phyloP scores from a whole-genome alignment of 2,113 vertebrate species.

The Pteropus alecto region DNA sequence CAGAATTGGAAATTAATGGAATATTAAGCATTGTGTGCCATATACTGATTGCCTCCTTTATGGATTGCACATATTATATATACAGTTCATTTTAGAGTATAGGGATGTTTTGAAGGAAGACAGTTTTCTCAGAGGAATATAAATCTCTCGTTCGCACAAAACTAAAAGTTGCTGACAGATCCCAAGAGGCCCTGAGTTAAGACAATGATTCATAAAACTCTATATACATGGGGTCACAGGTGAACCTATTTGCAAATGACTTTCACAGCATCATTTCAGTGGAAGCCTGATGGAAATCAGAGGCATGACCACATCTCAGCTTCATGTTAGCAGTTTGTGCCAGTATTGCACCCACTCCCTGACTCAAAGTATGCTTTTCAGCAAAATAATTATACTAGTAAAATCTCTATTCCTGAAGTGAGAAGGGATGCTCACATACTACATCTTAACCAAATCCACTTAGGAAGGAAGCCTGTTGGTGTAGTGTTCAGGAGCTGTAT shows the following conservation, averaged over 20 bases:
- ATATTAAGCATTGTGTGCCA: neutral
- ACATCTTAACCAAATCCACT: neutral
- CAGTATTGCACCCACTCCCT: neutral
- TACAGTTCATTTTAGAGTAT: neutral
- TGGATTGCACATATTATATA: neutral
- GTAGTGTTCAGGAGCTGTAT: neutral
- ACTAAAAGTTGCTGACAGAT: neutral
- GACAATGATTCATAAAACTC: neutral
- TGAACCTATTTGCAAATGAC: neutral
- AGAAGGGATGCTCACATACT: neutral
- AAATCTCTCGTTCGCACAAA: neutral
- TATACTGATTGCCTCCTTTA: neutral
- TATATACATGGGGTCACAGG: accelerated
- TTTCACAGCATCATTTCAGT: neutral
- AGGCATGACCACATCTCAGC: accelerated
- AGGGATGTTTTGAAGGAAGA: neutral
- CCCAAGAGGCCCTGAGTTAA: neutral
- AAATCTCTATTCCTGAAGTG: neutral
- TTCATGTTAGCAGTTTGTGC: neutral
- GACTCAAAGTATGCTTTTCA: neutral
- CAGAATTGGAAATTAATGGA: neutral
- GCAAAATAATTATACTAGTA: neutral
- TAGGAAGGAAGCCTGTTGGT: neutral
- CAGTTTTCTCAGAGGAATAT: neutral
- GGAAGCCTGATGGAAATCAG: neutral